phyloP scores from a whole-genome alignment of 2,113 vertebrate species.

The Platysternon megacephalum region DNA sequence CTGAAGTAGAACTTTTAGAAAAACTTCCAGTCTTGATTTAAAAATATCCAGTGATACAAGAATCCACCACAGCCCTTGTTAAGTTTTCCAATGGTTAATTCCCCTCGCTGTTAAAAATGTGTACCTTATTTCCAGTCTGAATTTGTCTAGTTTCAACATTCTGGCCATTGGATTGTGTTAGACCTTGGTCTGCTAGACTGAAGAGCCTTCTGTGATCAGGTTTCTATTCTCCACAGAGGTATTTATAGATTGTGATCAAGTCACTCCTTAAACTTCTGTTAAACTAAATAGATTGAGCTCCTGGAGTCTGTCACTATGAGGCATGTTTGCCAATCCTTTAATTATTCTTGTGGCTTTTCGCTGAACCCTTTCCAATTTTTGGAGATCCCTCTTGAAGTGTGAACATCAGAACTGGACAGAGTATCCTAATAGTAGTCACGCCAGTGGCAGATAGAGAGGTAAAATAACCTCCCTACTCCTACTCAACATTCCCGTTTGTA shows the following conservation, averaged over 20 bases:
- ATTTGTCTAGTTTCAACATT: background rate
- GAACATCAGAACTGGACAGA: too few relatives aligned
- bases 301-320: too few relatives aligned
- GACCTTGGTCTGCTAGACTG: background rate
- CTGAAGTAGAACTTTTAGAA: background rate
- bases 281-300: too few relatives aligned
- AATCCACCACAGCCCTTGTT: background rate
- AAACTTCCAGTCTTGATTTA: background rate
- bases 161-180: background rate
- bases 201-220: background rate
- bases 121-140: background rate
- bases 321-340: too few relatives aligned
- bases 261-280: too few relatives aligned
- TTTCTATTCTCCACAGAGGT: background rate
- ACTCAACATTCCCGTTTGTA: background rate
- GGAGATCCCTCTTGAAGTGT: too few relatives aligned
- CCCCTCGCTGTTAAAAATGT: background rate
- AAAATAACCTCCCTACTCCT: background rate
- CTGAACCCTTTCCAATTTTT: too few relatives aligned
- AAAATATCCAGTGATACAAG: background rate
- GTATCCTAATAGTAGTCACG: too few relatives aligned
- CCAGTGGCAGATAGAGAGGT: too few relatives aligned
- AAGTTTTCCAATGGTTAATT: background rate
- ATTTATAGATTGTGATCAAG: background rate
- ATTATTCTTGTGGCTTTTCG: too few relatives aligned